phyloP scores from a whole-genome alignment of 2,888 invertebrate genomes.

The Netelia melanura region DNA sequence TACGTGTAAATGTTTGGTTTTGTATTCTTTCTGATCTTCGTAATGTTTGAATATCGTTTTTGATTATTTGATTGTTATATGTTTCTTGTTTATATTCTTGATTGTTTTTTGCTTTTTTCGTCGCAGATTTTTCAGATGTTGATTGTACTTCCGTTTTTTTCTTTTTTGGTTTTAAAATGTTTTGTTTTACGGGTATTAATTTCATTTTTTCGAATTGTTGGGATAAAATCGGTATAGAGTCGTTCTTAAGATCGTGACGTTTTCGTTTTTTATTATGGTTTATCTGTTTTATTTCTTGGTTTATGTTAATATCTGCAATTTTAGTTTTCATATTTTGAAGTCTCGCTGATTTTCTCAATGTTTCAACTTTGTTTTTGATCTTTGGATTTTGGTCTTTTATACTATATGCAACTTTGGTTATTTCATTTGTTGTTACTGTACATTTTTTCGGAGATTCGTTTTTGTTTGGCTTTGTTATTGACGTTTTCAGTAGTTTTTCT shows the following conservation, averaged over 20 bases:
- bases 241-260: background rate
- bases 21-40: too few relatives aligned
- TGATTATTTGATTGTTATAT: too few relatives aligned
- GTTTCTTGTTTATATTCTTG: too few relatives aligned
- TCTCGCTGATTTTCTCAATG: background rate
- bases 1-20: too few relatives aligned
- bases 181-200: background rate
- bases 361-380: background rate
- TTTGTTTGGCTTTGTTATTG: background rate
- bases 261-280: background rate
- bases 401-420: background rate
- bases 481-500: background rate
- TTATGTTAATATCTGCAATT: background rate
- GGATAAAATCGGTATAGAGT: background rate
- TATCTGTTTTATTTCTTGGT: background rate
- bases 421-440: background rate
- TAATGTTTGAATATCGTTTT: too few relatives aligned
- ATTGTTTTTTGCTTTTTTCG: too few relatives aligned
- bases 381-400: background rate
- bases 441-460: background rate
- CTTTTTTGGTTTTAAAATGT: too few relatives aligned
- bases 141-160: background rate
- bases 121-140: too few relatives aligned
- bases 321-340: background rate
- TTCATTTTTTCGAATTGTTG: background rate